Evolutionary conservation across 2,888 invertebrate species (phyloP).

Genomic region (Neoaliturus tenellus): DNA sequence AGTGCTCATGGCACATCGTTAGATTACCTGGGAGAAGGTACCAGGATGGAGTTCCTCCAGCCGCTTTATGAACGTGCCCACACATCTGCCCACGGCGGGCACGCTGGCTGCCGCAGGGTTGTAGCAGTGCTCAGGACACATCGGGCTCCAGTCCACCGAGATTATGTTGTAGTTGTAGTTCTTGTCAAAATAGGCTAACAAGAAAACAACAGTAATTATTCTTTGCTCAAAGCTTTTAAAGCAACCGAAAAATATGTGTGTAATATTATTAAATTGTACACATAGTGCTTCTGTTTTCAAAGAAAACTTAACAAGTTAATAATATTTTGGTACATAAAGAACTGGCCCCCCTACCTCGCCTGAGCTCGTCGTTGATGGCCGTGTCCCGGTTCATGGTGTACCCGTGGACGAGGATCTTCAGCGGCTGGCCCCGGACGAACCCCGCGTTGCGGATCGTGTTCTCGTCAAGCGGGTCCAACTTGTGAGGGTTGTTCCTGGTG

Average conservation of each 20-base stretch:
- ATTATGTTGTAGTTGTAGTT: neutral
- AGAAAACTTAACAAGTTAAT: too few relatives aligned
- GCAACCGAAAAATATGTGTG: too few relatives aligned
- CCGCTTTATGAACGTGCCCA: neutral
- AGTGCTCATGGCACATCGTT: too few relatives aligned
- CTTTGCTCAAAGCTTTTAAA: neutral
- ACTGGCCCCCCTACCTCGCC: neutral
- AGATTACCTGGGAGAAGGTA: too few relatives aligned
- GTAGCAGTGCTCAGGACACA: neutral
- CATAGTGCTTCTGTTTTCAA: too few relatives aligned
- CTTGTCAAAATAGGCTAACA: neutral
- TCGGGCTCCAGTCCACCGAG: neutral
- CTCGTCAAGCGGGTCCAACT: neutral
- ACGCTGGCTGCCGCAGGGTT: neutral
- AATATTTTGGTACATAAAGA: too few relatives aligned
- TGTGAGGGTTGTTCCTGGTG: neutral
- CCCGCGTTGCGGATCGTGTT: neutral
- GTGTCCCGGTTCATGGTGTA: slow-evolving; percentile 5
- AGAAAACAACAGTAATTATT: neutral
- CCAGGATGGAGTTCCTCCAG: neutral
- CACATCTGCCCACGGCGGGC: neutral
- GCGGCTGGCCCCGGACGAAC: neutral
- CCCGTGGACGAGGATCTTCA: neutral
- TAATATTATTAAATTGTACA: too few relatives aligned
- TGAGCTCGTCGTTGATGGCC: neutral